Conservation (phyloP, 92 coral and sea anemone species). For the Parazoanthus atlanticus region DNA sequence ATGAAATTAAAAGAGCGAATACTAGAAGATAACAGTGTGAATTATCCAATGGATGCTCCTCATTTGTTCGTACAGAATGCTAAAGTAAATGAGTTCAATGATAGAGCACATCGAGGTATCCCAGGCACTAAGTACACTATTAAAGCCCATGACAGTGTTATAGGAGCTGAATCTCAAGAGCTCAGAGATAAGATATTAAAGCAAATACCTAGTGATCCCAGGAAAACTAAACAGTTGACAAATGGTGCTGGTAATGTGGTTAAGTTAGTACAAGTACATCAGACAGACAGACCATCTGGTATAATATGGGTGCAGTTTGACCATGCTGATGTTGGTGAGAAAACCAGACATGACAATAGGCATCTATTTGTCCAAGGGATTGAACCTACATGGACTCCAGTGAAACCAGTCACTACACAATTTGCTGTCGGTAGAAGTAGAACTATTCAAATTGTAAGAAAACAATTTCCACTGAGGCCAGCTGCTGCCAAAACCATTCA, state of each 20-base stretch:
- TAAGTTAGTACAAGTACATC: slow-evolving; percentile 48
- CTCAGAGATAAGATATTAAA: slow-evolving; percentile 56
- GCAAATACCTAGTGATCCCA: slow-evolving; percentile 57
- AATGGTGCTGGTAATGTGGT: slow-evolving; percentile 48
- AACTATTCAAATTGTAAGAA: slow-evolving; percentile 68
- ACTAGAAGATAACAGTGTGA: slow-evolving; percentile 4
- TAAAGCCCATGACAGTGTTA: slow-evolving; percentile 60
- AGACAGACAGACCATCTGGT: slow-evolving; percentile 43
- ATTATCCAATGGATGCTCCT: slow-evolving; percentile 45
- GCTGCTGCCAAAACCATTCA: slow-evolving; percentile 6
- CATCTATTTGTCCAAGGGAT: slow-evolving; percentile 41
- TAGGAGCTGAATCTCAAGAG: slow-evolving; percentile 47
- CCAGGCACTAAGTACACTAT: slow-evolving; percentile 51
- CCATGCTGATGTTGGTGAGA: slow-evolving; percentile 47
- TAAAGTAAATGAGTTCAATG: slow-evolving; percentile 50
- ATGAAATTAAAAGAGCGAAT: slow-evolving; percentile 51
- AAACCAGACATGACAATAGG: slow-evolving; percentile 46
- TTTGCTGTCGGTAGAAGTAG: slow-evolving; percentile 72
- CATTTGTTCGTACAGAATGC: slow-evolving; percentile 49
- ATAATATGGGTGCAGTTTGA: slow-evolving; percentile 61
- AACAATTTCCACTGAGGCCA: slow-evolving; percentile 42
- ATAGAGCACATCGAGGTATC: slow-evolving; percentile 37
- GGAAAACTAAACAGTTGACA: slow-evolving; percentile 32
- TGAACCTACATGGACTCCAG: slow-evolving; percentile 55
- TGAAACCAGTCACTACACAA: slow-evolving; percentile 58